These are phyloP conservation scores for Hucho hucho DNA, from an alignment of 2,113 vertebrate genomes.

Conservation along the genomic window DNA sequence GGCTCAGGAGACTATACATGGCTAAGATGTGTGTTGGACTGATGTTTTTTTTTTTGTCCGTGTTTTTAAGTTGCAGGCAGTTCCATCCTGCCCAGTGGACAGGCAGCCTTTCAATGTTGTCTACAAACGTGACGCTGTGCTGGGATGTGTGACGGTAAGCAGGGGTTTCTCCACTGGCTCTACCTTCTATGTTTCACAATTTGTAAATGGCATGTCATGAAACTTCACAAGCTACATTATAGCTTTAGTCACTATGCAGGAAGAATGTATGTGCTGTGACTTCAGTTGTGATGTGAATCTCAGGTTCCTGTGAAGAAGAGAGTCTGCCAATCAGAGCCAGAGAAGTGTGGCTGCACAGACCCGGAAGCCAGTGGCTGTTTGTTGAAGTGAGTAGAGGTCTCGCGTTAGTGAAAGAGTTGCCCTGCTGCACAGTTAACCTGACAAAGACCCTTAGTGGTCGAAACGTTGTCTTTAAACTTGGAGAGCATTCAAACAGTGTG, in stretches of 20 bases:
- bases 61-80: slow-evolving; percentile 74
- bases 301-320: slow-evolving; percentile 69
- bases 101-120: slow-evolving; percentile 86
- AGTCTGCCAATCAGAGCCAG: slow-evolving; percentile 32
- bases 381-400: slow-evolving; percentile 53
- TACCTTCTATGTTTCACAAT: background rate
- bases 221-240: too few species aligned
- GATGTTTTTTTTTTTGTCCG: background rate
- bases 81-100: slow-evolving; percentile 91
- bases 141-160: slow-evolving; percentile 68
- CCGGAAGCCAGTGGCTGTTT: slow-evolving; percentile 40
- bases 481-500: too few species aligned
- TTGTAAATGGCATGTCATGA: background rate
- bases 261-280: background rate
- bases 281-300: background rate
- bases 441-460: background rate
- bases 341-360: slow-evolving; percentile 58
- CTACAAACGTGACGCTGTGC: slow-evolving; percentile 75
- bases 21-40: background rate
- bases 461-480: too few species aligned
- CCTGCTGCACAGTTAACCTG: background rate
- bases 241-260: background rate
- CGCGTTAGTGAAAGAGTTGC: too few species aligned
- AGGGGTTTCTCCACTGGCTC: background rate
- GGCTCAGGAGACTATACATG: background rate